Evolutionary conservation across 2,888 invertebrate genomes (phyloP).

Genomic region (Leptogaster cylindrica): DNA sequence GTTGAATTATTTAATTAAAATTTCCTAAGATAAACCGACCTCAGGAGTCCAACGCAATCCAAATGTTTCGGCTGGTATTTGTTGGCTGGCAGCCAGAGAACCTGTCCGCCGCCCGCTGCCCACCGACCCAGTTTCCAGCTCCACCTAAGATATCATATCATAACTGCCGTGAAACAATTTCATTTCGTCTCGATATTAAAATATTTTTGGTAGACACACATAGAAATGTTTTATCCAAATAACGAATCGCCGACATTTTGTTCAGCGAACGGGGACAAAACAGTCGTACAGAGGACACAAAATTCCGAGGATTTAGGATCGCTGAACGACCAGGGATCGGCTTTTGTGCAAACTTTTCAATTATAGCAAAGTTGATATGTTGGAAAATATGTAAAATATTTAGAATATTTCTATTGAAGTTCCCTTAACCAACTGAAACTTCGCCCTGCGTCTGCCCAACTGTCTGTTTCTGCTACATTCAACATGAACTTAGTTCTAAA

Average conservation of each 20-base stretch:
- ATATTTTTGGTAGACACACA: slow-evolving; percentile 17
- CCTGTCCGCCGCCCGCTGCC: not conserved
- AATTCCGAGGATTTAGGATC: not conserved
- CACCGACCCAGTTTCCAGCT: not conserved
- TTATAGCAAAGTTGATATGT: slow-evolving; percentile 31
- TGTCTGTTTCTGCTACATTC: slow-evolving; percentile 9
- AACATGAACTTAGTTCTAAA: not conserved
- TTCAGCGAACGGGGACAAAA: slow-evolving; percentile 1
- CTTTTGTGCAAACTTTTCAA: slow-evolving; percentile 33
- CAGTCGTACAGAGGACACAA: slow-evolving; percentile 9
- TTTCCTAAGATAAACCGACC: too few species aligned
- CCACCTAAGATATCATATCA: slow-evolving; percentile 17
- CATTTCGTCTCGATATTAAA: slow-evolving; percentile 19
- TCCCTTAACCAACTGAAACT: slow-evolving; percentile 7
- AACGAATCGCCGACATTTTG: too few species aligned
- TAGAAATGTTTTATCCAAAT: too few species aligned
- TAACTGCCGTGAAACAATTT: slow-evolving; percentile 8
- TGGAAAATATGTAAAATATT: slow-evolving; percentile 37
- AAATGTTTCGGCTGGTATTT: not conserved
- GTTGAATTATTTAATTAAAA: too few species aligned
- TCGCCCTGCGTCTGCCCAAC: slow-evolving; percentile 9
- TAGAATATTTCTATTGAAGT: slow-evolving; percentile 33
- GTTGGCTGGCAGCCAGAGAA: not conserved
- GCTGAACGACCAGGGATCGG: not conserved
- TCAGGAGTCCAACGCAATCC: too few species aligned